These are phyloP conservation scores for Auanema sp. DNA, from an alignment of 2,888 invertebrate species.

Conservation along the genomic window DNA sequence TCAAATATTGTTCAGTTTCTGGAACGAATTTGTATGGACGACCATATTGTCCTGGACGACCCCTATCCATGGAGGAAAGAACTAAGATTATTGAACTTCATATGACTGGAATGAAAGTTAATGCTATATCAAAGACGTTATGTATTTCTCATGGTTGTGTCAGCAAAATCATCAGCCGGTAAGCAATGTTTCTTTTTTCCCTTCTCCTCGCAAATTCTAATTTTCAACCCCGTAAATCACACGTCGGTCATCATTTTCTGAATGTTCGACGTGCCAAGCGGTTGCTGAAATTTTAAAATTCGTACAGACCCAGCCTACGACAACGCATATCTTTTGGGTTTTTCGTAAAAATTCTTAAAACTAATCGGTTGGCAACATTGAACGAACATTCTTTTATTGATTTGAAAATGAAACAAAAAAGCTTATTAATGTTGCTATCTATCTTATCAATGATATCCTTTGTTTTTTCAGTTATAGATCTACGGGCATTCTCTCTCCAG, in stretches of 20 bases:
- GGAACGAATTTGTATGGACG: slow-evolving; percentile 62
- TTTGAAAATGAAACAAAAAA: slow-evolving; percentile 4
- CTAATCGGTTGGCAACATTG: too few relatives aligned
- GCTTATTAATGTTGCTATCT: neutral
- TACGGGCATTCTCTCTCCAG: slow-evolving; percentile 59
- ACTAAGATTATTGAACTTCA: slow-evolving; percentile 56
- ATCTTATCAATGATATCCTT: neutral
- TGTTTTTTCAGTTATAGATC: slow-evolving; percentile 53
- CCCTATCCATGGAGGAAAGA: slow-evolving; percentile 60
- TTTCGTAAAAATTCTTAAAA: too few relatives aligned
- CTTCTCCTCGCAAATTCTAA: too few relatives aligned
- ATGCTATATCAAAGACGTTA: slow-evolving; percentile 60
- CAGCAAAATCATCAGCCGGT: slow-evolving; percentile 60
- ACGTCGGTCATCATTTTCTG: neutral
- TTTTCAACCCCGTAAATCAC: too few relatives aligned
- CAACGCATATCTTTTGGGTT: too few relatives aligned
- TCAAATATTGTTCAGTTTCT: slow-evolving; percentile 10
- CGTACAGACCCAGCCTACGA: too few relatives aligned
- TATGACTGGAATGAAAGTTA: slow-evolving; percentile 60
- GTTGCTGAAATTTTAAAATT: too few relatives aligned
- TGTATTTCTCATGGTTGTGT: slow-evolving; percentile 63
- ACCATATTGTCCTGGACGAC: slow-evolving; percentile 61
- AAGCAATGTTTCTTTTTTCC: too few relatives aligned
- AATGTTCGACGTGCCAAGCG: too few relatives aligned
- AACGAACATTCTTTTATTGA: too few relatives aligned